Base-by-base conservation (phyloP, 2,113 vertebrate species). In the Oryzias melastigma region DNA sequence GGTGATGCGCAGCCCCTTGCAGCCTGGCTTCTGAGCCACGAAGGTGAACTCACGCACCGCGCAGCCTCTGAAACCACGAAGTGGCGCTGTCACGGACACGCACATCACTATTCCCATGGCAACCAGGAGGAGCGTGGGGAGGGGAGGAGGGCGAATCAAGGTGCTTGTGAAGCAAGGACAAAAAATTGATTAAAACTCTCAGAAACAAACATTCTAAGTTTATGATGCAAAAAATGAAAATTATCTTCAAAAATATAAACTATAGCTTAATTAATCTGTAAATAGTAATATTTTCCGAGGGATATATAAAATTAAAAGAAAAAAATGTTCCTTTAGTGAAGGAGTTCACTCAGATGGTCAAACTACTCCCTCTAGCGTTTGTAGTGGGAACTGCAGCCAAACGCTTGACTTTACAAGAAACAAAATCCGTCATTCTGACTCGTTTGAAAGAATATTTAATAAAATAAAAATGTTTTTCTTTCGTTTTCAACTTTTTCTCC, bases 1-100 rank as follows among this genome's bases (percentile, higher is more conserved):
- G 65, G 73, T 83, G 61, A 92, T 77, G 27, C 75, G 85, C 63
- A 88, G 74, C 0, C 80, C 74, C 53, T 68, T 85, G 75, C 90
- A 92, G 58, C 91, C 90, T 0, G 90, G 89, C 63, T 91, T 92
- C 46, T 89, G 88, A 35, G 87, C 91, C 62, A 89, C 64, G 6
- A 92, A 91, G 54, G 89, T 83, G 76, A 91, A 92, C 65, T 92
- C 85, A 12, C 91, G 72, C 54, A 92, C 91, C 0, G 91, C 85
- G 8, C 91, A 92, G 43, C 91, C 90, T 14, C 86, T 78, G 77
- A 92, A 91, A 17, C 61, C 79, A 6, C 89, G 81, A 4, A 92
- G 85, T 0, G 72, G 45, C 19, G 67, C 82, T 6, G 82, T 82
- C 75, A 73, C 19, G 1, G 75, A 54, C 14, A 72, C 50, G 6